Evolutionary conservation across 2,797 vertebrate genomes (phyloP), one percentile per base, ranked within the genome.

Genomic region (Takifugu ocellatus): DNA sequence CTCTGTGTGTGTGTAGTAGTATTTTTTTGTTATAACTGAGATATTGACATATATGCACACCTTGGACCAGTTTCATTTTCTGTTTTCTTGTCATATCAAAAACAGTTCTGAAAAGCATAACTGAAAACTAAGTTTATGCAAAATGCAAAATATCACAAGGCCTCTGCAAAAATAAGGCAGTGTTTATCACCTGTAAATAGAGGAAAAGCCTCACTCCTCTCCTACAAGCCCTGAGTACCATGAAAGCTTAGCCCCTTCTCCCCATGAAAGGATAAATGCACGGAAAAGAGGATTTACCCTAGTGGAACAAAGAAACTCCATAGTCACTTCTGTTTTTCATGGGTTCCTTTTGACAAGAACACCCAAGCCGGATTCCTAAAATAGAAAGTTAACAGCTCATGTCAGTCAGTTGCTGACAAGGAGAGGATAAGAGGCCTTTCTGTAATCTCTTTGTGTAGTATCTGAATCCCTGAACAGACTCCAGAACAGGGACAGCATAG

Each of bases 361-460:
- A 79, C 79, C 77, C 81, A 74, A 80, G 72, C 84, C 84, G 85
- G 66, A 81, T 84, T 88, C 91, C 92, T 91, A 92, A 78, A 90
- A 87, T 71, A 94, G 92, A 93, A 94, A 91, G 92, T 91, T 94
- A 94, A 93, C 93, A 92, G 91, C 88, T 90, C 66, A 53, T 87
- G 85, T 92, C 91, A 91, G 88, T 91, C 92, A 84, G 88, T 78
- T 79, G 85, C 84, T 92, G 93, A 93, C 92, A 92, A 90, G 78
- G 87, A 75, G 74, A 56, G 86, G 91, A 89, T 87, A 90, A 91
- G 88, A 91, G 87, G 70, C 80, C 78, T 24, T 49, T 71, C 73
- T 81, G 84, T 92, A 92, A 95, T 94, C 93, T 91, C 75, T 90
- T 70, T 88, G 90, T 90, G 90, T 88, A 89, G 90, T 91, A 90